phyloP scores from a whole-genome alignment of 2,797 vertebrate genomes.

The Phoebastria nigripes region DNA sequence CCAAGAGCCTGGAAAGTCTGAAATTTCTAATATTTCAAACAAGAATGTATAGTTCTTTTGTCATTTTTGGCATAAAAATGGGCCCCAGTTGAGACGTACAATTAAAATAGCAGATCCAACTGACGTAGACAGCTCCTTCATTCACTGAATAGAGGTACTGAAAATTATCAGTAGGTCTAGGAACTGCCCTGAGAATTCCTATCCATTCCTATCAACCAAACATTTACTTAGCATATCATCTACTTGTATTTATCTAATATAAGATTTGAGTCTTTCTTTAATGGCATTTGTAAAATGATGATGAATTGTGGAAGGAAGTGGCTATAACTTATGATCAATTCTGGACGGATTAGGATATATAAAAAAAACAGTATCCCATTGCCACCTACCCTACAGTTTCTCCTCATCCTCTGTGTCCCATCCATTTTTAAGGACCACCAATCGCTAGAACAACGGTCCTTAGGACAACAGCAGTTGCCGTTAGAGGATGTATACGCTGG shows the following conservation, averaged over 20 bases:
- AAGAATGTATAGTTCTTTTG: background rate
- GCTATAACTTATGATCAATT: background rate
- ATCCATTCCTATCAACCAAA: background rate
- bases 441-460: background rate
- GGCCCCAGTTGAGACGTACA: background rate
- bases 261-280: background rate
- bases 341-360: background rate
- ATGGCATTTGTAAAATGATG: background rate
- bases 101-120: background rate
- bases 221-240: background rate
- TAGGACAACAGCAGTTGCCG: background rate
- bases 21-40: background rate
- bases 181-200: background rate
- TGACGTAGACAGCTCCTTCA: background rate
- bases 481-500: background rate
- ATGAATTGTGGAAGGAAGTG: background rate
- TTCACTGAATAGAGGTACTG: background rate
- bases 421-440: background rate
- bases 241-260: background rate
- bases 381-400: background rate
- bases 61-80: background rate
- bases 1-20: background rate
- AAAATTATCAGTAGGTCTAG: background rate
- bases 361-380: background rate
- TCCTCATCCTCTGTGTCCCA: background rate